Conservation (phyloP, 2,888 invertebrate genomes). For the Sycophila texana region DNA sequence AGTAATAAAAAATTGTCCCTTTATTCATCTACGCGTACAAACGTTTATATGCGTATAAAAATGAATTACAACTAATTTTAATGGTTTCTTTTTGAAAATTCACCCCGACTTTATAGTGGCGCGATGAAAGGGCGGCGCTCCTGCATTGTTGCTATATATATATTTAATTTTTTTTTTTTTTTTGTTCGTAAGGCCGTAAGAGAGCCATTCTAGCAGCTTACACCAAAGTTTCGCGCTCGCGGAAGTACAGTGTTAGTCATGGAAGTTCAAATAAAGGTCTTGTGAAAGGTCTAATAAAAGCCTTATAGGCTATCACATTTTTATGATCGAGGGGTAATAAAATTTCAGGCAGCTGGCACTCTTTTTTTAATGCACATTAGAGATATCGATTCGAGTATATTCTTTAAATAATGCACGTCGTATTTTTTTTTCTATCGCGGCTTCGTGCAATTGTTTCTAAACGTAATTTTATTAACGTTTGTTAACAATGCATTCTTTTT, state of each 20-base stretch:
- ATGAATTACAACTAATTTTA: conserved; percentile 38
- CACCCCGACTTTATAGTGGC: conserved; percentile 11
- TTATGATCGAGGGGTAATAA: conserved; percentile 50
- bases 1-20: conserved; percentile 20
- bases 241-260: conserved; percentile 38
- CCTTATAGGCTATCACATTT: conserved; percentile 52
- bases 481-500: too few species aligned
- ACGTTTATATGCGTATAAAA: neutral
- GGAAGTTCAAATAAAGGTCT: conserved; percentile 51
- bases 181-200: neutral
- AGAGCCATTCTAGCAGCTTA: conserved; percentile 28
- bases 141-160: conserved; percentile 38
- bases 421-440: neutral
- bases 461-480: too few species aligned
- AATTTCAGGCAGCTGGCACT: conserved; percentile 51
- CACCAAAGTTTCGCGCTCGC: conserved; percentile 36
- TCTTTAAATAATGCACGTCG: neutral
- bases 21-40: neutral
- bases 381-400: conserved; percentile 28
- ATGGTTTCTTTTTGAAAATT: conserved; percentile 25
- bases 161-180: too few species aligned
- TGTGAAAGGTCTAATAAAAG: conserved; percentile 54
- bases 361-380: conserved; percentile 35
- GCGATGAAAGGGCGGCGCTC: conserved; percentile 31
- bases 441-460: too few species aligned